Conservation (phyloP, 2,797 vertebrate species). For the Lepidocolaptes lacrymiger region DNA sequence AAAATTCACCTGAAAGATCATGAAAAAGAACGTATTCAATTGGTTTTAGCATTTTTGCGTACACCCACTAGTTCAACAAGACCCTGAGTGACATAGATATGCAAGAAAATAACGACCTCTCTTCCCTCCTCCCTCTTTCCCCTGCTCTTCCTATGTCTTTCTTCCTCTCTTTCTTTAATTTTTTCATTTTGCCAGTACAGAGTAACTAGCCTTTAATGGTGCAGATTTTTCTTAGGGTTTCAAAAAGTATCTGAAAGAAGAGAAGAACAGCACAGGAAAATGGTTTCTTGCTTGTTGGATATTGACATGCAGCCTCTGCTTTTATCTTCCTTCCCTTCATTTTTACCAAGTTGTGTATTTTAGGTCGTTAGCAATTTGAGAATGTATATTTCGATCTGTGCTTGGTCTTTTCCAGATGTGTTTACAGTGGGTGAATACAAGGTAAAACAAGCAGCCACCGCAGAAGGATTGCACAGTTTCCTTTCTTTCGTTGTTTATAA, state of each 20-base stretch:
- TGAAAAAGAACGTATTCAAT: neutral
- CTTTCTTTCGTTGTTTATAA: neutral
- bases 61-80: fast-evolving
- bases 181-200: neutral
- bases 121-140: neutral
- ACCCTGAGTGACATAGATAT: neutral
- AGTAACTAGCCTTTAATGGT: neutral
- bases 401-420: neutral
- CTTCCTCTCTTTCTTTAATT: neutral
- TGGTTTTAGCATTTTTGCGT: neutral
- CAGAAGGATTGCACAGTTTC: neutral
- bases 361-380: neutral
- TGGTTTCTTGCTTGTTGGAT: neutral
- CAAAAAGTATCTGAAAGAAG: neutral
- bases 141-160: fast-evolving
- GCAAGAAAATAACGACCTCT: neutral
- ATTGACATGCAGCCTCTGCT: neutral
- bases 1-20: neutral
- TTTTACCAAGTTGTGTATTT: neutral
- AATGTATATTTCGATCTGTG: neutral
- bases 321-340: neutral
- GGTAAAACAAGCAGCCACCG: neutral
- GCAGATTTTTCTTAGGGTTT: neutral
- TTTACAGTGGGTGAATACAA: neutral
- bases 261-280: neutral